Evolutionary conservation across 2,797 vertebrate species (phyloP), one percentile per base, ranked within the genome.

Genomic region (Takifugu rubripes): DNA sequence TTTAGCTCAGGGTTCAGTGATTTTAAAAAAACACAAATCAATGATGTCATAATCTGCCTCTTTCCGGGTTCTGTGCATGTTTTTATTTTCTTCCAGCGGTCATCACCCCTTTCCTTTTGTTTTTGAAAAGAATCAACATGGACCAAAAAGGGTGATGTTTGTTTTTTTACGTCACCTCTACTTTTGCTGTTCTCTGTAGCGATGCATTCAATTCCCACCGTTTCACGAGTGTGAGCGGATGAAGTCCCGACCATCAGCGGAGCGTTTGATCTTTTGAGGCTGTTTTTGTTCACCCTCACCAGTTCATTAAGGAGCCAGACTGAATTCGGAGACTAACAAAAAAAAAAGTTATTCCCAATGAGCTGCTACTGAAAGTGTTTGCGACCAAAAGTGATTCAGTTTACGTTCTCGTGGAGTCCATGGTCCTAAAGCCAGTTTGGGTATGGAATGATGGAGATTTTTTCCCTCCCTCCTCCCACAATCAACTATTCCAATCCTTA

Each of bases 1-100:
- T 85, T 88, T 89, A 89, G 84, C 91, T 92, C 90, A 92, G 90
- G 90, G 88, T 91, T 85, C 74, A 84, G 84, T 83, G 81, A 84
- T 21, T 21, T 21, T 21, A 74, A 83, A 84, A 87, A 85, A 85
- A 79, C 73, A 55, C 36, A 49, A 72, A 82, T 79, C 73, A 79
- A 88, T 86, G 84, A 89, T 90, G 87, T 89, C 84, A 79, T 85
- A 25, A 75, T 84, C 79, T 79, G 84, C 67, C 77, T 67, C 59
- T 77, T 58, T 72, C 68, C 83, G 64, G 66, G 66, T 79, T 61
- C 42, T 45, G 52, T 68, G 81, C 83, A 80, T 77, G 68, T 72
- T 29, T 75, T 61, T 49, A 43, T 45, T 27, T 45, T 45, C 44
- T 46, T 7, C 8, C 21, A 6, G 44, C 52, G 56, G 31, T 60